These are phyloP conservation scores for Acholoe squamosa DNA, from an alignment of 2,888 invertebrate genomes.

Conservation along the genomic window DNA sequence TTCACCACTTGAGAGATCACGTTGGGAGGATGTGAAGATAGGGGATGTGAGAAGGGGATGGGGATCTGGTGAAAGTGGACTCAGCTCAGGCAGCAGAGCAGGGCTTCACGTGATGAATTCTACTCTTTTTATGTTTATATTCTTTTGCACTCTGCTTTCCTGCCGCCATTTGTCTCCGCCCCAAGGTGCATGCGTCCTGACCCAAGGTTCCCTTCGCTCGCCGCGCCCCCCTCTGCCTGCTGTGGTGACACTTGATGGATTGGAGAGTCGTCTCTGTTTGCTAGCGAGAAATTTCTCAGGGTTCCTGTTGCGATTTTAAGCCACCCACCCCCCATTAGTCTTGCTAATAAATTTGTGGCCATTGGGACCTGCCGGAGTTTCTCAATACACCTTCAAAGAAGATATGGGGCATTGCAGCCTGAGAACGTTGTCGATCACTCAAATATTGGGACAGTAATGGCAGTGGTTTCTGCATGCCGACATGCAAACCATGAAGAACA, in stretches of 20 bases:
- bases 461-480: neutral
- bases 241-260: conserved; percentile 49
- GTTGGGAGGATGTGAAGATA: neutral
- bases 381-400: conserved; percentile 7
- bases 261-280: conserved; percentile 35
- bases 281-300: conserved; percentile 55
- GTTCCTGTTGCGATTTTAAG: conserved; percentile 58
- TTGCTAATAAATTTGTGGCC: conserved; percentile 46
- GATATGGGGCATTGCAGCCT: neutral
- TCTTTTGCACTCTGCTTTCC: conserved; percentile 37
- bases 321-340: conserved; percentile 25
- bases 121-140: neutral
- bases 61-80: too few relatives aligned
- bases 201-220: neutral
- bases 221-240: conserved; percentile 5
- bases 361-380: neutral
- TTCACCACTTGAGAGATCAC: neutral
- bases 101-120: conserved; percentile 28
- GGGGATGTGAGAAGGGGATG: neutral
- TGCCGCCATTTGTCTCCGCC: conserved; percentile 42
- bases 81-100: neutral
- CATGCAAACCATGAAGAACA: neutral
- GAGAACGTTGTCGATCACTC: conserved; percentile 23
- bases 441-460: conserved; percentile 34
- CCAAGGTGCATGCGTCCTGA: neutral